Base-by-base conservation (phyloP, 92 coral and sea anemone species). In the Diadumene lineata region DNA sequence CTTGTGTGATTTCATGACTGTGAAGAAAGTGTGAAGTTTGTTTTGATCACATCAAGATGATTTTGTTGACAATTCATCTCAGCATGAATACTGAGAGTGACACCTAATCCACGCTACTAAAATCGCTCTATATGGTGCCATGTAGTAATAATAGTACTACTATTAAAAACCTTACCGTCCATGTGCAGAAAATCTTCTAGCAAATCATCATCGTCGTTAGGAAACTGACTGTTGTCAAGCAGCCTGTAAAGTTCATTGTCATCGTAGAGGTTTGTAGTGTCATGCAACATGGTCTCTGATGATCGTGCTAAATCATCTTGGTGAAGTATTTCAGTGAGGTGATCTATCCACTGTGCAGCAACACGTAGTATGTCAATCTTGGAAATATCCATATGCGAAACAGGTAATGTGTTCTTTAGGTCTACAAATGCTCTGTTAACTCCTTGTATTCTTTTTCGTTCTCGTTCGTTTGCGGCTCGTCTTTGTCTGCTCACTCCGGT, bases 401-500 rank as follows among this genome's bases (percentile, higher is more conserved):
- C 90, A 22, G 98, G 98, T 31, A 94, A 83, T n/a, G 96, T 82
- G 82, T 94, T 94, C 84, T 91, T 94, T 29, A 94, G 86, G 73
- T 94, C 92, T 18, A 91, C 89, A 67, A 94, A 94, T n/a, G 98
- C 98, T 4, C 91, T 90, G 80, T 94, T 94, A 0, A 94, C 98
- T 24, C 98, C 98, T 76, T 94, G 98, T 46, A 94, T 92, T 57
- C 98, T 82, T 32, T 93, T 73, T 43, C 98, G 77, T 53, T 94
- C 98, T 26, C 98, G 97, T 68, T 93, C 98, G 53, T 94, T 94
- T 44, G 98, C 98, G 1, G 98, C 98, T 17, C 98, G 84, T 17
- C 98, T 87, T 56, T 94, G 98, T 44, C 98, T 83, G 32, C 98
- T 94, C 15, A 94, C 98, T 29, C 98, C 98, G 16, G 98, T 94